Evolutionary conservation across 2,113 vertebrate genomes (phyloP), one percentile per base, ranked within the genome.

Genomic region (Pachyramphus minor): DNA sequence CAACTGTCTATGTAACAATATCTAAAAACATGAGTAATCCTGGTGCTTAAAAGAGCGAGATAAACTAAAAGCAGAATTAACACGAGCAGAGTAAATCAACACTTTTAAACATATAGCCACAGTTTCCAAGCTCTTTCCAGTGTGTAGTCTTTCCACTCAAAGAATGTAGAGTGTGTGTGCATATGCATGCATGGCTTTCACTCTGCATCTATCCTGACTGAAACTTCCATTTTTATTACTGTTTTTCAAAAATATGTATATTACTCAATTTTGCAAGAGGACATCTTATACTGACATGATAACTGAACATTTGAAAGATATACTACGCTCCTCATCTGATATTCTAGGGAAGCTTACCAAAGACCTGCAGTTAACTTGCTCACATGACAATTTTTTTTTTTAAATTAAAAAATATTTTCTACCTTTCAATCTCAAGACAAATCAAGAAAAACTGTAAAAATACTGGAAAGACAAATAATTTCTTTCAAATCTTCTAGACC

Each of bases 111-210:
- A 3, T 21, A 53, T 6, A 62, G 37, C 14, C 41, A 64, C n/a
- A 59, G 2, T 2, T 76, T 74, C 83, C 50, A 76, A 37, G 20
- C 17, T 88, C 31, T 74, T 59, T 33, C 58, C n/a, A 66, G 18
- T n/a, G 44, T 52, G 64, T 62, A 62, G 58, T 92, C 7, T n/a
- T n/a, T n/a, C 31, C 55, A 58, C 37, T 44, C 23, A 24, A 52
- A 56, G 20, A 53, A 56, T 3, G 10, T 4, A 25, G 39, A 2
- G 9, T 6, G 14, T 6, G 41, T 5, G 3, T 1, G 28, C 10
- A 60, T 14, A 5, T 4, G 6, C 20, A 67, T 0, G 0, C 19
- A 13, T 3, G 7, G 30, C 27, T 85, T 79, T 45, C 30, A 9
- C 16, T 49, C 31, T 18, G 13, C 28, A 50, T 18, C 35, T 6